Percentiles rank a stretch among this genome's conserved stretches.
Evolutionary conservation across 2,797 vertebrate species (phyloP).

Genomic region (Masticophis lateralis): DNA sequence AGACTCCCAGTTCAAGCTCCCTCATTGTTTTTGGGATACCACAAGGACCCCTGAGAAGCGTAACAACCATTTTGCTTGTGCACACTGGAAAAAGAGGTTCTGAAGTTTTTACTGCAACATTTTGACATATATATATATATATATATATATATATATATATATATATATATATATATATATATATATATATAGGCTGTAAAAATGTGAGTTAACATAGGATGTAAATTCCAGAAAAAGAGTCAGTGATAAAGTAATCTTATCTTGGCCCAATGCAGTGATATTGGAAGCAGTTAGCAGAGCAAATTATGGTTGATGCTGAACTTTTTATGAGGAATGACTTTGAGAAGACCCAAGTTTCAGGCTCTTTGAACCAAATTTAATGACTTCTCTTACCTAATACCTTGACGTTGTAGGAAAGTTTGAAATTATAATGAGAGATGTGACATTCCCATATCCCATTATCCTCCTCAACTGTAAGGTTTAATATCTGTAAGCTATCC

Average conservation of each 20-base stretch:
- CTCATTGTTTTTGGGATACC: not conserved
- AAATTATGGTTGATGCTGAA: not conserved
- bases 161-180: not conserved
- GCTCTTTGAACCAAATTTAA: not conserved
- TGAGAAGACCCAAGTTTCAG: not conserved
- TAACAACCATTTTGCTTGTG: not conserved
- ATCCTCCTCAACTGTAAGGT: constrained; percentile 37
- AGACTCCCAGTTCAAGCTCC: not conserved
- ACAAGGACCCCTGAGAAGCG: not conserved
- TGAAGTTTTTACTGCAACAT: not conserved
- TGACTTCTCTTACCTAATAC: constrained; percentile 66
- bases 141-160: too few species aligned
- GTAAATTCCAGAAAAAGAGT: not conserved
- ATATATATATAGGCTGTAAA: not conserved
- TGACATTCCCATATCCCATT: constrained; percentile 62
- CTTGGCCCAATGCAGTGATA: not conserved
- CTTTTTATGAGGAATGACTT: not conserved
- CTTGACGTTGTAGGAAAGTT: constrained; percentile 40
- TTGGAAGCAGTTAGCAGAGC: not conserved
- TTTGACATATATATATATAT: too few species aligned
- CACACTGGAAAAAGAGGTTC: not conserved
- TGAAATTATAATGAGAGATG: not conserved
- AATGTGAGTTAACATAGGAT: not conserved
- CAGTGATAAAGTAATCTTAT: not conserved
- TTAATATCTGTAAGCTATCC: not conserved